Evolutionary conservation across 53 echinoderm and acorn worm genomes (phyloP), one percentile per base, ranked within the genome.

Genomic region (Apostichopus leukothele): DNA sequence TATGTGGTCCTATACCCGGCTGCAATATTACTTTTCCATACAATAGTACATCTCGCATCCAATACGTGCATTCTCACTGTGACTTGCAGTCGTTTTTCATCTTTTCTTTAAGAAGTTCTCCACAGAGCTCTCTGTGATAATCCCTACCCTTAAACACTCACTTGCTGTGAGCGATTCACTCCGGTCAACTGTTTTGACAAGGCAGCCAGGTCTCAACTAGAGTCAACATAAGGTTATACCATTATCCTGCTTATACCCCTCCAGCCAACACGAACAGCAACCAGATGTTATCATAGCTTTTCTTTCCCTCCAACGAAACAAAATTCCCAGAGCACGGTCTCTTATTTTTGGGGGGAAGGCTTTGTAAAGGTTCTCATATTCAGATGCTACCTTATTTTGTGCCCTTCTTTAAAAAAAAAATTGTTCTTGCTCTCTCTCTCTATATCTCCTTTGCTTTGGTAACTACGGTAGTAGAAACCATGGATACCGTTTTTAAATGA

Each of bases 151-250:
- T 71, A 6, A 18, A 71, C 6, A n/a, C 71, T 71, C 71, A 5
- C 18, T 71, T 71, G 71, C 71, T 71, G 20, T 14, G 20, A 71
- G 71, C 71, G 39, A 71, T 19, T 71, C 71, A 71, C 14, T 71
- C 71, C 13, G 81, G 81, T 81, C 81, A 81, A 81, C 60, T 81
- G 81, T 81, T 81, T 81, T 81, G 81, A 81, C 81, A 81, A 81
- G 81, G 81, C 54, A 81, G 55, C 81, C 81, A 57, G 81, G 81
- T 81, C 81, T 81, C 54, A 81, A 54, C n/a, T 81, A 21, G 55
- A 81, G 59, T 81, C 81, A 81, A 81, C 81, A 81, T 21, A 16
- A 81, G 81, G 81, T 81, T 81, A 81, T 81, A 59, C 57, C 81
- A 81, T 81, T 81, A 81, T 81, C 81, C 71, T 71, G 71, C n/a